phyloP scores from a whole-genome alignment of 53 echinoderm and acorn worm species.

The Holothuria scabra region DNA sequence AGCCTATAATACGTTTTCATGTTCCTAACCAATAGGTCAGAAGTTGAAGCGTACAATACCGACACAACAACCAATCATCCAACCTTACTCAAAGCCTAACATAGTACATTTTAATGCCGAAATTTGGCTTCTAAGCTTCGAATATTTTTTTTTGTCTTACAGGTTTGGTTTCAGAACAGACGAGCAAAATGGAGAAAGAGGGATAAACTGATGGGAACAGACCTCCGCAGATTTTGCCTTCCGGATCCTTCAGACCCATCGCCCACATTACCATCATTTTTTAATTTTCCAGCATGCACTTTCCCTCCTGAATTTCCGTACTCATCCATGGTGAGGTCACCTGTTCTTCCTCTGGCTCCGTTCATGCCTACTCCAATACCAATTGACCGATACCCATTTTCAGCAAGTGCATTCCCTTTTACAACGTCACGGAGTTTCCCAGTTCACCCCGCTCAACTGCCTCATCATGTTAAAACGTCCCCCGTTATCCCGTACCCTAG shows the following conservation, averaged over 20 bases:
- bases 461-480: background rate
- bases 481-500: conserved; percentile 1
- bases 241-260: conserved; percentile 22
- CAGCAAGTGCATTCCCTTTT: background rate
- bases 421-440: conserved; percentile 10
- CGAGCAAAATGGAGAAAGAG: conserved; percentile 98
- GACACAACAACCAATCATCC: no score
- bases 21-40: no score
- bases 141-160: background rate
- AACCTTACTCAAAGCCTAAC: no score
- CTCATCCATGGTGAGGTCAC: background rate
- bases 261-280: background rate
- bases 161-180: conserved; percentile 99
- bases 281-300: conserved; percentile 34
- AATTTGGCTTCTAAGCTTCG: no score
- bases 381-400: background rate
- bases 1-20: no score
- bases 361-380: conserved; percentile 11
- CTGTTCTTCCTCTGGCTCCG: background rate
- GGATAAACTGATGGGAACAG: conserved; percentile 81
- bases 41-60: no score
- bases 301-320: conserved; percentile 26
- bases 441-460: background rate
- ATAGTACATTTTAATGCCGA: no score
- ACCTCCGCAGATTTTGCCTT: conserved; percentile 48